phyloP scores from a whole-genome alignment of 1,140 invertebrate genomes.

The Zelostemma sp. region DNA sequence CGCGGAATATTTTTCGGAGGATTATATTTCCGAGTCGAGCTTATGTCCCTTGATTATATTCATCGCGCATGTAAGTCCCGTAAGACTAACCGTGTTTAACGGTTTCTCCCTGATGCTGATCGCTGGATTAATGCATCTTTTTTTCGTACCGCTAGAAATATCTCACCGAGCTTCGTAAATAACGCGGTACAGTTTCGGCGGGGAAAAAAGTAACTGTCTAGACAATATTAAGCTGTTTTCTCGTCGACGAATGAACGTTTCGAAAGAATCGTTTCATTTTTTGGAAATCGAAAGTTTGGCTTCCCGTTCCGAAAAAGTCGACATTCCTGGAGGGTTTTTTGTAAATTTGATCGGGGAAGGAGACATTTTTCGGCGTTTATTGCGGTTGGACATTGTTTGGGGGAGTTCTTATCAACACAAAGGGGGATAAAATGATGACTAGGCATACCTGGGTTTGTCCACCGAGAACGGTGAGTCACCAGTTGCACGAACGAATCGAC shows the following conservation, averaged over 20 bases:
- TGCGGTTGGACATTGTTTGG: no score
- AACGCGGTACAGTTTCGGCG: slow-evolving; percentile 31
- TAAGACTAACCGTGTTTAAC: slow-evolving; percentile 47
- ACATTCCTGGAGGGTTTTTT: no score
- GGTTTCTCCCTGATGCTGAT: slow-evolving; percentile 41
- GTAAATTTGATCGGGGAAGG: no score
- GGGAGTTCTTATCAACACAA: no score
- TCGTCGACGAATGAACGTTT: no score
- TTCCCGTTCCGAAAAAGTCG: no score
- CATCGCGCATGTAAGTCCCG: slow-evolving; percentile 36
- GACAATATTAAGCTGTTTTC: no score
- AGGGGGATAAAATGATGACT: no score
- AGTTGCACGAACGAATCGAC: slow-evolving; percentile 50
- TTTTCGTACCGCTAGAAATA: slow-evolving; percentile 35
- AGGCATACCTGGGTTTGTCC: slow-evolving; percentile 34
- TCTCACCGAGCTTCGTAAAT: slow-evolving; percentile 34
- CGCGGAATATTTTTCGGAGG: slow-evolving; percentile 25
- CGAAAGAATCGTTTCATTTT: no score
- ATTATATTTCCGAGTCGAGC: slow-evolving; percentile 35
- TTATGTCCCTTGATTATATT: slow-evolving; percentile 39
- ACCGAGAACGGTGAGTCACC: slow-evolving; percentile 50
- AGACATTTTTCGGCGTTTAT: background rate
- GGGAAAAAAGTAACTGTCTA: no score
- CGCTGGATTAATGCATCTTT: slow-evolving; percentile 46
- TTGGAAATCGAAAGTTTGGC: no score